Evolutionary conservation across 2,888 invertebrate genomes (phyloP).

Genomic region (Plebejus argus): DNA sequence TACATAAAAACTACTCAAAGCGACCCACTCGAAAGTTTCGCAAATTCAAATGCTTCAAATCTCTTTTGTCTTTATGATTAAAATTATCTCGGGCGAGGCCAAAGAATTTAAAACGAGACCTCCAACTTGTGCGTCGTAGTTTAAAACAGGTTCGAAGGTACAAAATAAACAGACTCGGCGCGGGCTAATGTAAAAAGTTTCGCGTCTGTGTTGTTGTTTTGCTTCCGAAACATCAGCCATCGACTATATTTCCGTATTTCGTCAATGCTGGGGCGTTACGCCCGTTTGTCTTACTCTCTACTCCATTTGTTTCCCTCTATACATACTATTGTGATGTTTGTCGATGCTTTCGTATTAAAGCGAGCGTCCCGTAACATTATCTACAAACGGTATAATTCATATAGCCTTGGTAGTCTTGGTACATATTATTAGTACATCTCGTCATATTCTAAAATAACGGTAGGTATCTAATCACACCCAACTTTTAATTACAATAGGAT

Average conservation of each 20-base stretch:
- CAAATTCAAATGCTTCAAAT: conserved; percentile 55
- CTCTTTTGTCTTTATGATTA: conserved; percentile 74
- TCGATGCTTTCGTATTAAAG: neutral
- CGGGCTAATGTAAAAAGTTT: conserved; percentile 75
- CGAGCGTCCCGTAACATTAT: neutral
- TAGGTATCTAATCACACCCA: neutral
- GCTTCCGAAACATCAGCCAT: conserved; percentile 65
- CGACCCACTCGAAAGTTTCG: conserved; percentile 57
- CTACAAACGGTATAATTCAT: neutral
- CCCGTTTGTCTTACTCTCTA: conserved; percentile 37
- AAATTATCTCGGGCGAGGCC: conserved; percentile 62
- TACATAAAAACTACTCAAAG: conserved; percentile 58
- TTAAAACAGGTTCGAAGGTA: conserved; percentile 63
- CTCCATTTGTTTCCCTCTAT: conserved; percentile 39
- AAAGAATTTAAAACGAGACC: conserved; percentile 69
- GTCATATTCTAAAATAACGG: neutral
- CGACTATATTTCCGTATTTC: conserved; percentile 52
- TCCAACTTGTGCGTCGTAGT: conserved; percentile 67
- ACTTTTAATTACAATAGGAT: neutral
- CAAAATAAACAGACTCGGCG: conserved; percentile 66
- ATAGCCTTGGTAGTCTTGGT: neutral
- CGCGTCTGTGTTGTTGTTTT: conserved; percentile 58
- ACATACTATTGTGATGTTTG: neutral
- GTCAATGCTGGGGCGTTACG: conserved; percentile 44
- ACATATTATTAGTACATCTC: neutral